Evolutionary conservation across 2,113 vertebrate genomes (phyloP), one percentile per base, ranked within the genome.

Genomic region (Cathartes aura): DNA sequence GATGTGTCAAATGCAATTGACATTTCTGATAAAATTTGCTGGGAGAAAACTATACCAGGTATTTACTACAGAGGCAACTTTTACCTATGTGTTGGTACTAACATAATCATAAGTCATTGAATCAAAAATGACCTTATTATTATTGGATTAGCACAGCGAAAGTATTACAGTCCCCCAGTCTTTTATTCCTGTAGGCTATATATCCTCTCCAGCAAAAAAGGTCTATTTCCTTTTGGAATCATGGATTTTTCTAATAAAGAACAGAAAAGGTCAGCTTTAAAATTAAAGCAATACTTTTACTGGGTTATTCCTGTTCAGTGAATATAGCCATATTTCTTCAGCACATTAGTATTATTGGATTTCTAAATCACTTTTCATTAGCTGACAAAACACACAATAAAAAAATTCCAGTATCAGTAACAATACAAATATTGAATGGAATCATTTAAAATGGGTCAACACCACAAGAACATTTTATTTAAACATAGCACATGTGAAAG

Each of bases 271-370:
- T 97, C 96, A 98, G 80, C 78, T 89, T 92, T 74, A 94, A 97
- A 98, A 98, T 98, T 93, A 94, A 97, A 97, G 93, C 53, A 79
- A 95, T 96, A 68, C 97, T 97, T 96, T 91, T 64, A 90, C 81
- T 85, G 71, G 78, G 80, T 89, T 87, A 83, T 63, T 95, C 66
- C 55, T 95, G 79, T 97, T 12, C 26, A 81, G 70, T 82, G 91
- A 87, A 89, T 38, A 62, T 62, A 97, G 90, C 71, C 38, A 21
- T 95, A 91, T 95, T 97, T 97, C 80, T 97, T 90, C 73, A 95
- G 78, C 94, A 62, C 58, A 93, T 96, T 83, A 90, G 36, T 95
- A 75, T 93, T 98, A 98, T 84, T 97, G 93, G 74, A 96, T 97
- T 98, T 95, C 95, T 88, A 93, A 95, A 96, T 95, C 90, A 93